Evolutionary conservation across 2,113 vertebrate genomes (phyloP).

Genomic region (Symphodus melops): DNA sequence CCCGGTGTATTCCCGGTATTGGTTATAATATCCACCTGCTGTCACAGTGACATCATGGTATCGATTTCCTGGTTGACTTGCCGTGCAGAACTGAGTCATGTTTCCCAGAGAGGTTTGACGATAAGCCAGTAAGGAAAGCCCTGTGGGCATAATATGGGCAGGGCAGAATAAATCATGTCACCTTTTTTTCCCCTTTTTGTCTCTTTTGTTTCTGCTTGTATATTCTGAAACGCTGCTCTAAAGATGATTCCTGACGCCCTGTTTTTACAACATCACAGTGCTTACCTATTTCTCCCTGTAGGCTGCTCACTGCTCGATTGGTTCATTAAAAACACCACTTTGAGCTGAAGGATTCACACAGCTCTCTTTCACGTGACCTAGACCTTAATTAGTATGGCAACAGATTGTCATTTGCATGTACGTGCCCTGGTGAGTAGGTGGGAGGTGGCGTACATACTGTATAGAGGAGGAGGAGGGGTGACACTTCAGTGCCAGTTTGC

Average conservation of each 20-base stretch:
- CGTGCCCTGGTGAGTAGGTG: conserved; percentile 59
- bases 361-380: conserved; percentile 68
- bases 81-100: conserved; percentile 65
- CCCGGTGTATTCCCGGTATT: conserved; percentile 41
- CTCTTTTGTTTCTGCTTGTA: background rate
- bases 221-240: conserved; percentile 16
- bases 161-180: conserved; percentile 26
- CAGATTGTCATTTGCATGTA: conserved; percentile 83
- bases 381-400: conserved; percentile 74
- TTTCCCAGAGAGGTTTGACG: conserved; percentile 62
- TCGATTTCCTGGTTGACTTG: conserved; percentile 59
- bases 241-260: conserved; percentile 22
- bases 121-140: conserved; percentile 57
- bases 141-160: conserved; percentile 35
- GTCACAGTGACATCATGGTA: conserved; percentile 72
- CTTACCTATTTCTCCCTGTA: conserved; percentile 26
- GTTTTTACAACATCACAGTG: conserved; percentile 31
- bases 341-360: conserved; percentile 40
- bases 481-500: conserved; percentile 67
- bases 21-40: conserved; percentile 53
- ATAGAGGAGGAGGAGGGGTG: conserved; percentile 42
- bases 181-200: background rate
- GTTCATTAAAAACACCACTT: conserved; percentile 36
- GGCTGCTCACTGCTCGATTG: conserved; percentile 35
- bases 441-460: conserved; percentile 42